Base-by-base conservation (phyloP, 2,888 invertebrate species). In the Acanthacorydalis orientalis region DNA sequence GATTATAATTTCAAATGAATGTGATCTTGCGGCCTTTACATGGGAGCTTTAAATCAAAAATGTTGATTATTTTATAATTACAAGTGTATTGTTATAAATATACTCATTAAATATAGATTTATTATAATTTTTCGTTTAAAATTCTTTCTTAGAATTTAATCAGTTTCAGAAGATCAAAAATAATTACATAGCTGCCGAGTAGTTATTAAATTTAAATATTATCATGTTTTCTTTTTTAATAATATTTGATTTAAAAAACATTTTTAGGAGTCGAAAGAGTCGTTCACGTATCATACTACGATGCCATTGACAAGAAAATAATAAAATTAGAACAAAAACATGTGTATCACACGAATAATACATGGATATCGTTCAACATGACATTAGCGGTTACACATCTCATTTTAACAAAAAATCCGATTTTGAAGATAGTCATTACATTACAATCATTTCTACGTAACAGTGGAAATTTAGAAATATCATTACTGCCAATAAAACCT, bases 281-380 rank as follows among this genome's bases (percentile, higher is more conserved):
- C 33, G 50, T 63, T 15, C 57, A 57, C 51, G 49, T 63, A 31
- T 59, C 59, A 6, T 50, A 60, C 31, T 62, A 57, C 53, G 57
- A 61, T 46, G 60, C 63, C 33, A 49, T 48, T 11, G 51, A 54
- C 6, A 55, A 56, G 40, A 51, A 56, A 47, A 53, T 61, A 10
- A 47, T 56, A 10, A 49, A 53, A 31, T 51, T 58, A 7, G 56
- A 61, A 45, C 57, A 62, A 51, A 51, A 57, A 6, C 58, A 59
- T 44, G 53, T 64, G 31, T 56, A 58, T 32, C 63, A 63, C 46
- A 53, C 53, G 7, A 62, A 64, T 50, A 62, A 64, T 49, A 64
- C 63, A 9, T 66, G 66, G 66, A 47, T 65, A 31, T 58, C 60
- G 0, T 64, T 65, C 49, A 62, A 64, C 48, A 49, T 66, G 39